Base-by-base conservation (phyloP, 1,140 invertebrate species). In the Ylistrum balloti region DNA sequence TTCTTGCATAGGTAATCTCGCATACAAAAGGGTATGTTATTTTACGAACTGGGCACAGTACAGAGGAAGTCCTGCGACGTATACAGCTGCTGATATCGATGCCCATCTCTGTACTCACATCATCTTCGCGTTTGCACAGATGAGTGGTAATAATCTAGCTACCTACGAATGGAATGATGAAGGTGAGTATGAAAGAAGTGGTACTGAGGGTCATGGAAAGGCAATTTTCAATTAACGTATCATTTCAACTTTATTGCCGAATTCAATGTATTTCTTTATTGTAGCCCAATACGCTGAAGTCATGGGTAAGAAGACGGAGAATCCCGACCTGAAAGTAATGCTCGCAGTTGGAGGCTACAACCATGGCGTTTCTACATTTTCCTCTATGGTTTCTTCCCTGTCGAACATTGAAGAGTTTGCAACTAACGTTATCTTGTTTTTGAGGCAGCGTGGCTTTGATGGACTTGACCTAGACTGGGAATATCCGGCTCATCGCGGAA, bases 331-430 rank as follows among this genome's bases (percentile, higher is more conserved):
- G 92, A 99, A 99, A 96, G 98, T 98, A 0, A 96, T 99, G 96
- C 97, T 99, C 89, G 98, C 99, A 7, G 98, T 99, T 91, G 99
- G 99, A 17, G 99, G 99, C 0, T 99, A 99, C 99, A 99, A 99
- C 95, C 98, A 99, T 96, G 99, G 98, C 13, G 99, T 98, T 0
- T 97, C 97, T 13, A 97, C 98, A 90, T 96, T 96, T 89, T 94
- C 93, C n/a, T 86, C 85, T 0, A 94, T 96, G 94, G 93, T 95
- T 0, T 74, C 90, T 7, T 92, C 93, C n/a, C 34, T 89, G 33
- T 45, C 86, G 33, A 93, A 91, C 35, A 92, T 95, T 33, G 38
- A 92, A 10, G 89, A 91, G 22, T 96, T 96, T 92, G 92, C 93
- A 22, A 86, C 85, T 17, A 88, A 93, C 45, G 97, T 98, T 35